These are phyloP conservation scores for Oopsacas minuta DNA, from an alignment of 37 sponge, comb jelly and placozoan species.

Conservation along the genomic window DNA sequence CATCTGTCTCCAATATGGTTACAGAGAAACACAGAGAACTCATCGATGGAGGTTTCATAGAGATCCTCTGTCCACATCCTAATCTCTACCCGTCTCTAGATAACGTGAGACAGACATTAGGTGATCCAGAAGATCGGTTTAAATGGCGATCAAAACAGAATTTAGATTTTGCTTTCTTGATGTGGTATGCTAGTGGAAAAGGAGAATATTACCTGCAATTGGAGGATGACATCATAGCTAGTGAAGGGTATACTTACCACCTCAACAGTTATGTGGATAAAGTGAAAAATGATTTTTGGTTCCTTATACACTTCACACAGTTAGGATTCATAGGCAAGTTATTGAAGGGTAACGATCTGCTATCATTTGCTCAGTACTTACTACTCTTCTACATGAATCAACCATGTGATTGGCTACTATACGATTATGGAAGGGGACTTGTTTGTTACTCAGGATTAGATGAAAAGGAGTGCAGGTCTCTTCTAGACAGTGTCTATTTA, in stretches of 20 bases:
- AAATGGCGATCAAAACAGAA: constrained; percentile 24
- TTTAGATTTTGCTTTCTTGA: constrained; percentile 20
- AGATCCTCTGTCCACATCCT: constrained; percentile 2
- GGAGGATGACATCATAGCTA: constrained; percentile 26
- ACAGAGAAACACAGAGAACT: neutral
- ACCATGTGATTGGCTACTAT: constrained; percentile 19
- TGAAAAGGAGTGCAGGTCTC: neutral
- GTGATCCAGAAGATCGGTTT: constrained; percentile 12
- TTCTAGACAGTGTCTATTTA: neutral
- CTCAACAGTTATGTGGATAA: neutral
- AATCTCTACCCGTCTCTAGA: constrained; percentile 20
- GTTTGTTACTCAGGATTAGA: neutral
- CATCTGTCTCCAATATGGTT: neutral
- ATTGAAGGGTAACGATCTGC: neutral
- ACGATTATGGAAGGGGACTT: neutral
- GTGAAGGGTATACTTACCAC: neutral
- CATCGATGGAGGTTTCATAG: neutral
- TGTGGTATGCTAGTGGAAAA: neutral
- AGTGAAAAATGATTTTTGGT: constrained; percentile 15
- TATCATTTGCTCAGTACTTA: constrained; percentile 8
- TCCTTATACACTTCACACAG: constrained; percentile 10
- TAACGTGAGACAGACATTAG: neutral
- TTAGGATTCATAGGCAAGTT: constrained; percentile 25
- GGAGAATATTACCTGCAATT: constrained; percentile 23
- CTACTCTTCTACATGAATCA: constrained; percentile 16